phyloP scores from a whole-genome alignment of 30 jellyfish, hydroid and myxozoan genomes.

The Hydra vulgaris region DNA sequence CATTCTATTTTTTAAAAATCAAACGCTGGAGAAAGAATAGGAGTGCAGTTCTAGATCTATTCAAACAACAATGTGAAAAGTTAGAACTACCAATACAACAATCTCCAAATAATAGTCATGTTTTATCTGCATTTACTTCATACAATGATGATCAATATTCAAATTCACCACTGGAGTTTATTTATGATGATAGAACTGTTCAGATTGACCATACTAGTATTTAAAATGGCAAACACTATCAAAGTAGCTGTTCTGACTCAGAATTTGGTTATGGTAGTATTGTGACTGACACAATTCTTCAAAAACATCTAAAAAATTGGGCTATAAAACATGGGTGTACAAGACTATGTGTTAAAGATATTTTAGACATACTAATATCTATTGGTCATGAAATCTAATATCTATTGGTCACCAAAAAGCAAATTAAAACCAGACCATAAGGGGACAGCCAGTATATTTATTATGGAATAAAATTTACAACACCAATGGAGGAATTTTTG shows the following conservation, averaged over 20 bases:
- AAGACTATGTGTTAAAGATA: background rate
- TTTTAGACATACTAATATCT: background rate
- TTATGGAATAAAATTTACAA: background rate
- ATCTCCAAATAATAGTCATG: background rate
- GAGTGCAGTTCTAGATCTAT: background rate
- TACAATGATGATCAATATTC: background rate
- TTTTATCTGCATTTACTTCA: background rate
- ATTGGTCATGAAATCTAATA: constrained; percentile 3
- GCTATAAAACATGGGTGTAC: constrained; percentile 2
- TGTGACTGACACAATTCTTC: background rate
- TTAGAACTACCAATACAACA: background rate
- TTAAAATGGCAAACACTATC: background rate
- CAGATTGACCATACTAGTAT: background rate
- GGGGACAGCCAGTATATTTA: background rate
- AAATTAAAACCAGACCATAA: background rate
- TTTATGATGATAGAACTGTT: background rate
- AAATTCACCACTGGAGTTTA: background rate
- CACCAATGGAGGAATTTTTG: constrained; percentile 1
- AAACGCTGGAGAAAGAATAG: background rate
- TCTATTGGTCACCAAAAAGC: background rate
- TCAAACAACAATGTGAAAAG: background rate
- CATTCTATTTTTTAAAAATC: background rate
- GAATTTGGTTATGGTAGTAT: background rate
- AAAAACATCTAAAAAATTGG: constrained; percentile 1
- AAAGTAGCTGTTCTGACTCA: background rate